Evolutionary conservation across 1,140 invertebrate species (phyloP), one percentile per base, ranked within the genome.

Genomic region (Solenopsis fugax): DNA sequence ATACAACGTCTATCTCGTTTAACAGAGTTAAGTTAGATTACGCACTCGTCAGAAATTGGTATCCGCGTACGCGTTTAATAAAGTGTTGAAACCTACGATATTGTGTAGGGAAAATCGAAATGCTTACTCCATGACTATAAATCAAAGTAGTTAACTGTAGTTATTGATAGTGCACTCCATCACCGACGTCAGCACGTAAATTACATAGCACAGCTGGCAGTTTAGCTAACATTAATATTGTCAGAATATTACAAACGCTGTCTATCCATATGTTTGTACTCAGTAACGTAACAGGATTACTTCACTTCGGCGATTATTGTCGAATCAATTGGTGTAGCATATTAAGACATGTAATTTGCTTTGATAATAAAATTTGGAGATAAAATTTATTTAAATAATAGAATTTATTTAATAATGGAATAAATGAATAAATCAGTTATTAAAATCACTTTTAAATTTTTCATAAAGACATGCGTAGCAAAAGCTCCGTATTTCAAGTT

Each of bases 81-180:
- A 84, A 84, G 77, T 48, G 69, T 73, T 45, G 24, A 48, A 58
- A 73, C 41, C 18, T 56, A 48, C 65, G 52, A 72, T 82, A 58
- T 21, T 60, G 80, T 29, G 37, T 13, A 9, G 29, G 56, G 69
- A 84, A 84, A 84, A 84, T 84, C 54, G 80, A 84, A 84, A 73
- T 73, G 80, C 69, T 84, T 84, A 48, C 54, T 62, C 54, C 69
- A 41, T 75, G 54, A 73, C 69, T 60, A 75, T 73, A 84, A 60
- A 84, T 73, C 80, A 75, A 84, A 72, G 41, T 84, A 75, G 80
- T 84, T 84, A 75, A 75, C 24, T 13, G 1, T 60, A 84, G 80
- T 84, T 84, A 84, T 84, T 84, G 80, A 84, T 84, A 84, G 80
- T 75, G 54, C 54, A 75, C 80, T 84, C 69, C 80, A 84, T 84